Evolutionary conservation across 2,797 vertebrate genomes (phyloP), one percentile per base, ranked within the genome.

Genomic region (Tadarida brasiliensis): DNA sequence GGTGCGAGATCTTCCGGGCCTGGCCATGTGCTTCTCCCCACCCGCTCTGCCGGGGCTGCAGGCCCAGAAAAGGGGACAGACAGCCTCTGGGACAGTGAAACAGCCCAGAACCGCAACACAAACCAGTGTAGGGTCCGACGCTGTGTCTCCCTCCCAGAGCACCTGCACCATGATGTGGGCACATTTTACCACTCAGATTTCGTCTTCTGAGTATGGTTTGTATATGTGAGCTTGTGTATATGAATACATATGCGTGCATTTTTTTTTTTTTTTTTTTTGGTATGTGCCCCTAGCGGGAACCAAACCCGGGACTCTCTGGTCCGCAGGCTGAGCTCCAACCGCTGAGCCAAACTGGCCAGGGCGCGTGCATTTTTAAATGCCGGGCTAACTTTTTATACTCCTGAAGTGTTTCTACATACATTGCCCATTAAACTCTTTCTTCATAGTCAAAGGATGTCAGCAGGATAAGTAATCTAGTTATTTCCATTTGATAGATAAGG

Each of bases 401-500:
- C 30, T 30, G 19, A 56, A 91, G 67, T 57, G 22, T 28, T 76
- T 51, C 7, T 26, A 57, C 22, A 26, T 44, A 20, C 44, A 54
- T 5, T 51, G 7, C 49, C 87, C 39, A 63, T 56, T 71, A 71
- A 51, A 56, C 19, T 47, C 20, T 65, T 54, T 76, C 70, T 90
- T 71, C 20, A 1, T 2, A 61, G 65, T 71, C 39, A 56, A 61
- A 78, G 4, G 16, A 28, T 3, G 5, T 74, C 16, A 5, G 11
- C 1, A 87, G 51, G 16, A 65, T 65, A 71, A 51, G 68, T 3
- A 22, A 73, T 67, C 74, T 56, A 51, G 65, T 39, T 70, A 65
- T 94, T 92, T 65, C 65, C 68, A 51, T 35, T 61, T 91, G 68
- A n/a, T 6, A 91, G 78, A 85, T 39, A 67, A 91, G 51, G 63